A percentile compares a stretch with the other conserved stretches of the same genome.
Evolutionary conservation across 2,888 invertebrate genomes (phyloP).

Genomic region (Noctua pronuba): DNA sequence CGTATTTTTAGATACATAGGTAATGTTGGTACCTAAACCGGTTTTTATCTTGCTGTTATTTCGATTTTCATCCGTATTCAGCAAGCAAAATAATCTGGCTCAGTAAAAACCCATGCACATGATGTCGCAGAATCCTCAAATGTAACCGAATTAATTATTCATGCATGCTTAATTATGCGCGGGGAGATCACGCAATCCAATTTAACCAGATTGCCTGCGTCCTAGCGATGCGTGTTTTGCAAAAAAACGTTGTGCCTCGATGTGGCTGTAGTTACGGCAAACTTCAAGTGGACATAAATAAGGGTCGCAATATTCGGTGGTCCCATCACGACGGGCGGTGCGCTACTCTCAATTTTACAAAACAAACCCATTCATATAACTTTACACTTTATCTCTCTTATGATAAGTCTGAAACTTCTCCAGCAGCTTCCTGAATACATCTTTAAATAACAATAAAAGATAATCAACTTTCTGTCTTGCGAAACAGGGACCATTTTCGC

Average conservation of each 20-base stretch:
- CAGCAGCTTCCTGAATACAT: constrained; percentile 60
- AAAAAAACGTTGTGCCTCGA: constrained; percentile 79
- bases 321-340: constrained; percentile 85
- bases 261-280: constrained; percentile 83
- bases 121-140: constrained; percentile 44
- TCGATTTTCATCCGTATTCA: background rate
- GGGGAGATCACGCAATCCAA: constrained; percentile 71
- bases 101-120: constrained; percentile 26
- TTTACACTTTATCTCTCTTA: constrained; percentile 61
- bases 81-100: constrained; percentile 11
- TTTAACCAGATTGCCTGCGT: constrained; percentile 74
- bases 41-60: background rate
- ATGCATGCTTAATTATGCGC: constrained; percentile 64
- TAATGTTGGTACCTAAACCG: background rate
- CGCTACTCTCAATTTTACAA: constrained; percentile 79
- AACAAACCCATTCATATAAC: constrained; percentile 66
- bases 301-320: constrained; percentile 88
- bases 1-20: background rate
- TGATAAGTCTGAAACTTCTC: constrained; percentile 61
- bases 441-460: constrained; percentile 77
- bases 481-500: constrained; percentile 77
- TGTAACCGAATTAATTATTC: constrained; percentile 61
- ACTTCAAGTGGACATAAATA: constrained; percentile 90
- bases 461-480: constrained; percentile 75
- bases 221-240: constrained; percentile 78